A percentile compares a stretch with the other conserved stretches of the same genome.
Evolutionary conservation across 2,113 vertebrate genomes (phyloP).

Genomic region (Callospermophilus lateralis): DNA sequence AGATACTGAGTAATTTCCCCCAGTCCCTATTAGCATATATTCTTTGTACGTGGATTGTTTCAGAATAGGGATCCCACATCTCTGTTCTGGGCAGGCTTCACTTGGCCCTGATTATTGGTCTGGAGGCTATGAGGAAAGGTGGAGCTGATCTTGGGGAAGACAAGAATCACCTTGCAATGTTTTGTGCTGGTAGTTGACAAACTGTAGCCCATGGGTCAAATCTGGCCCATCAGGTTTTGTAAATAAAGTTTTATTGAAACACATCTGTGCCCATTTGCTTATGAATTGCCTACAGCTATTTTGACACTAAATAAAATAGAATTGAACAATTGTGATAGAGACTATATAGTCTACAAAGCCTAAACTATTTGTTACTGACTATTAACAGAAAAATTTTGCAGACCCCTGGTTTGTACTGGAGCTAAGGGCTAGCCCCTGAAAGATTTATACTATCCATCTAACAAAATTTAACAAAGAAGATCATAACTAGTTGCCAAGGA

Average conservation of each 20-base stretch:
- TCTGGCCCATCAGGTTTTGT: neutral
- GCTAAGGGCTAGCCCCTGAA: neutral
- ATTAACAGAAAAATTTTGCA: neutral
- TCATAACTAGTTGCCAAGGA: neutral
- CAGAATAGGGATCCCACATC: neutral
- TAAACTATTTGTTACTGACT: neutral
- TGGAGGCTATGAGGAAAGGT: neutral
- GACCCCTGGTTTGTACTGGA: neutral
- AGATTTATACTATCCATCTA: neutral
- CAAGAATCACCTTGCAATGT: neutral
- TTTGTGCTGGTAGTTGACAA: neutral
- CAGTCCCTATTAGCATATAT: neutral
- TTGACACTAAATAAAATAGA: neutral
- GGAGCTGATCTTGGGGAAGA: neutral
- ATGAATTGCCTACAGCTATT: neutral
- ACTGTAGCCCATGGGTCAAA: too few species aligned
- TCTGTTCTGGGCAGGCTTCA: too few species aligned
- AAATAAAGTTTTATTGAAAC: slow-evolving; percentile 9
- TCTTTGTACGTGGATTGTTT: too few species aligned
- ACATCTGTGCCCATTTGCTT: neutral
- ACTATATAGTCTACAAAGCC: neutral
- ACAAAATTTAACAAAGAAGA: neutral
- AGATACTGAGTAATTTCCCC: neutral
- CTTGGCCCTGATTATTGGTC: neutral
- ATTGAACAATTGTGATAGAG: neutral